Percentiles rank a stretch among this genome's conserved stretches.
These are phyloP conservation scores for Schizotus pectinicornis DNA, from an alignment of 2,888 invertebrate genomes.

Conservation along the genomic window DNA sequence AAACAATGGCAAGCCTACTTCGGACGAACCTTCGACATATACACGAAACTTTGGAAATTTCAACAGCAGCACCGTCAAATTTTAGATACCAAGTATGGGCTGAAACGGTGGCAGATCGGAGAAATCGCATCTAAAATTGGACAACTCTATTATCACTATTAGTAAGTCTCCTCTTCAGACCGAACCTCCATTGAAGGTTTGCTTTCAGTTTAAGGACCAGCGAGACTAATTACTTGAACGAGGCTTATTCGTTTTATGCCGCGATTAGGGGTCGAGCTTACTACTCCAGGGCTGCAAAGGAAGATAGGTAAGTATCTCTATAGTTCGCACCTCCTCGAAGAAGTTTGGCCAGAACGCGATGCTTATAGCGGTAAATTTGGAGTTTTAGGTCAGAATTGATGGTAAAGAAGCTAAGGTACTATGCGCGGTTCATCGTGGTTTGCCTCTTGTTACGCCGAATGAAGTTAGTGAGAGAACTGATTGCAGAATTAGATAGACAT, in stretches of 20 bases:
- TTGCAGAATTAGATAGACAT: slow-evolving; percentile 90
- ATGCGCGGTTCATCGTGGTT: slow-evolving; percentile 95
- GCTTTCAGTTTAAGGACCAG: slow-evolving; percentile 86
- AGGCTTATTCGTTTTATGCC: slow-evolving; percentile 95
- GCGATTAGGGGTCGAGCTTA: slow-evolving; percentile 93
- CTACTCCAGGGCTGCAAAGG: slow-evolving; percentile 91
- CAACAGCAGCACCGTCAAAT: slow-evolving; percentile 94
- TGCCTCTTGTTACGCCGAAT: slow-evolving; percentile 92
- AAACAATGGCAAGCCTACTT: slow-evolving; percentile 98
- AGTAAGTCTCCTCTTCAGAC: slow-evolving; percentile 69
- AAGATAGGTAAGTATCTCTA: slow-evolving; percentile 71
- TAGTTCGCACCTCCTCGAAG: neutral
- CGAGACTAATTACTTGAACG: slow-evolving; percentile 94
- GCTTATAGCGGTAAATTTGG: neutral
- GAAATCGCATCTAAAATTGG: slow-evolving; percentile 99
- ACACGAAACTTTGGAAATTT: slow-evolving; percentile 97
- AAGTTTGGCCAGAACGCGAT: too few species aligned
- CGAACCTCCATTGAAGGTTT: neutral
- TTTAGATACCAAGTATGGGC: slow-evolving; percentile 89
- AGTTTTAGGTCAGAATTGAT: slow-evolving; percentile 79
- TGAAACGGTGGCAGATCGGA: slow-evolving; percentile 98
- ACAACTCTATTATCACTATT: slow-evolving; percentile 97
- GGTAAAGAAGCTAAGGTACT: slow-evolving; percentile 95
- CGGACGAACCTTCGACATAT: slow-evolving; percentile 95
- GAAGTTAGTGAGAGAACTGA: slow-evolving; percentile 89